phyloP scores from a whole-genome alignment of 2,888 invertebrate species.

The Conchocele bisecta region DNA sequence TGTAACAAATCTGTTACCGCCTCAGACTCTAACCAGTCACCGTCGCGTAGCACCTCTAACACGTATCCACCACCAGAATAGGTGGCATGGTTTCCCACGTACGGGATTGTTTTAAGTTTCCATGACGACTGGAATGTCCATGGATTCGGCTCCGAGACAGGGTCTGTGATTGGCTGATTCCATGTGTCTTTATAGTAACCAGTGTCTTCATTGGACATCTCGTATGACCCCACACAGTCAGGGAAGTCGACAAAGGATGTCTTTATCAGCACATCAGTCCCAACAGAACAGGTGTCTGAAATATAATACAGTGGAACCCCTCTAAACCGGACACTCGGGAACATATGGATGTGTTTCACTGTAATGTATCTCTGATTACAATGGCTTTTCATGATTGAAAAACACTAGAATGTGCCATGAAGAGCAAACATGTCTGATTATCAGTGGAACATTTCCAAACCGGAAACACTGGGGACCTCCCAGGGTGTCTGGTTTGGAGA shows the following conservation, averaged over 20 bases:
- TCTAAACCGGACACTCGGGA: too few species aligned
- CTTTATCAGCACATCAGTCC: not conserved
- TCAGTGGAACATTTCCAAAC: too few species aligned
- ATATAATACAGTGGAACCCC: too few species aligned
- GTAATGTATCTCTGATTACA: too few species aligned
- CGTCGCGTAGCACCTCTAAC: slow-evolving; percentile 35
- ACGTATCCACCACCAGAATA: slow-evolving; percentile 70
- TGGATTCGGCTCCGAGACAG: not conserved
- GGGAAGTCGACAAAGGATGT: not conserved
- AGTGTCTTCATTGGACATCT: slow-evolving; percentile 38
- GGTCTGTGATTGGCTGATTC: slow-evolving; percentile 14
- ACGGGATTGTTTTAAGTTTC: slow-evolving; percentile 53
- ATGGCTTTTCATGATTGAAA: too few species aligned
- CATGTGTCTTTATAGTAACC: slow-evolving; percentile 49
- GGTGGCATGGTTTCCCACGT: slow-evolving; percentile 51
- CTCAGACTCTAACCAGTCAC: too few species aligned
- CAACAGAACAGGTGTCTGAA: slow-evolving; percentile 22
- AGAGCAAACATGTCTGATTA: too few species aligned
- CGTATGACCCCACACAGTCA: slow-evolving; percentile 46
- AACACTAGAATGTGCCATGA: too few species aligned
- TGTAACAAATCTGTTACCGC: slow-evolving; percentile 1
- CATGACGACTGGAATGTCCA: slow-evolving; percentile 59
- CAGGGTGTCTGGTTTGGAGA: too few species aligned
- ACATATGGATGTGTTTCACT: too few species aligned
- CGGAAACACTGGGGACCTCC: too few species aligned